phyloP scores from a whole-genome alignment of 2,797 vertebrate genomes.

The Halcyon badia region DNA sequence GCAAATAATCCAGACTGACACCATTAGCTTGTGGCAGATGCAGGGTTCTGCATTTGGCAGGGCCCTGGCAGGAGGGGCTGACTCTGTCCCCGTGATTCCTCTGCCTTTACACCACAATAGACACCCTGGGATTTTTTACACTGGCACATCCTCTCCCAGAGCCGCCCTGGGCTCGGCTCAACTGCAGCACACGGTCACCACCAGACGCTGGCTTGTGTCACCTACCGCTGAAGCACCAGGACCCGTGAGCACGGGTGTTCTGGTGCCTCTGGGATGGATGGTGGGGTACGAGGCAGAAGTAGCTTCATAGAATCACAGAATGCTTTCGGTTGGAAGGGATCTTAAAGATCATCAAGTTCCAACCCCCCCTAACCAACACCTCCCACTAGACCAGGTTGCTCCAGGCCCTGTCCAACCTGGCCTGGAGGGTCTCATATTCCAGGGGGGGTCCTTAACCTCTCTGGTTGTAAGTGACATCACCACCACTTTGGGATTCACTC shows the following conservation, averaged over 20 bases:
- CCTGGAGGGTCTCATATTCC: too few species aligned
- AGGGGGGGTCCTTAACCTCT: neutral
- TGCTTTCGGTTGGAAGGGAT: too few species aligned
- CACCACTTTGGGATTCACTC: neutral
- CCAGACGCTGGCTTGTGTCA: rapidly evolving
- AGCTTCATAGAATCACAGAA: too few species aligned
- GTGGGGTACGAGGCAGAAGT: rapidly evolving
- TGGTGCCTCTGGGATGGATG: neutral
- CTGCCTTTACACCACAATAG: rapidly evolving
- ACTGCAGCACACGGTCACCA: neutral
- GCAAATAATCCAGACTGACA: neutral
- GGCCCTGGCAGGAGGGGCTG: neutral
- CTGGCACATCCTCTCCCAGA: neutral
- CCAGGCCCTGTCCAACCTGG: too few species aligned
- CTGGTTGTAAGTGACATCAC: neutral
- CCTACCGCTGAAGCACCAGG: neutral
- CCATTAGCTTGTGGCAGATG: neutral
- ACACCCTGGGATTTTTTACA: neutral
- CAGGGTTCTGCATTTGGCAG: neutral
- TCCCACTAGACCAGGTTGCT: too few species aligned
- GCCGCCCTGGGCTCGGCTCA: rapidly evolving
- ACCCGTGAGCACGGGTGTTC: neutral
- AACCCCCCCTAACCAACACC: too few species aligned
- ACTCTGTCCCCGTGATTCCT: neutral
- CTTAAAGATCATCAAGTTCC: too few species aligned